Percentiles rank a stretch among this genome's conserved stretches.
These are phyloP conservation scores for Mohoua ochrocephala DNA, from an alignment of 2,113 vertebrate genomes.

Conservation along the genomic window DNA sequence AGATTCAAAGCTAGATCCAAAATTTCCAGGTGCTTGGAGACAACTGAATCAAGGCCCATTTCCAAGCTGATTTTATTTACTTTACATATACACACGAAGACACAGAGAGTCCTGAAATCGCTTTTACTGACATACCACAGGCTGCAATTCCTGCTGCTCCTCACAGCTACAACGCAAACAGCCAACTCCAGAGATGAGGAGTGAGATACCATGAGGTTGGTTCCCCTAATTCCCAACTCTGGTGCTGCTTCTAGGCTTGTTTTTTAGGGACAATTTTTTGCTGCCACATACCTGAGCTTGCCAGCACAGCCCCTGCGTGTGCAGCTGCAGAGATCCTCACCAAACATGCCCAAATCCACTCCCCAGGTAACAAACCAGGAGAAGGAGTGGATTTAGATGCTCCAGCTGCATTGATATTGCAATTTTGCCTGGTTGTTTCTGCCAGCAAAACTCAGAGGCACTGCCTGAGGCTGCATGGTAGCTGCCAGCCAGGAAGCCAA, in stretches of 20 bases:
- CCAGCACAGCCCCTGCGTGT: fast-evolving
- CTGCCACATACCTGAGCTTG: background rate
- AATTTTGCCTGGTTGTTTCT: background rate
- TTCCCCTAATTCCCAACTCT: no score
- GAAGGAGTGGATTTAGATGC: background rate
- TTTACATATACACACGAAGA: background rate
- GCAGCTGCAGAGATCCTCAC: background rate
- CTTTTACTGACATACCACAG: constrained; percentile 19
- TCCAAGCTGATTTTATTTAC: constrained; percentile 43
- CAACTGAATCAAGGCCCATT: background rate
- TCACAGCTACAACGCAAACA: background rate
- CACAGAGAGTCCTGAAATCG: background rate
- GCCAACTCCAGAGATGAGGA: background rate
- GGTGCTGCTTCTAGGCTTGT: background rate
- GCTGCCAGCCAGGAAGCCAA: background rate
- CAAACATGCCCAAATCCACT: background rate
- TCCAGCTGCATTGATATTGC: background rate
- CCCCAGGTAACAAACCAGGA: background rate
- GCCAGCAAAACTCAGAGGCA: background rate
- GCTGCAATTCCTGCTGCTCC: background rate
- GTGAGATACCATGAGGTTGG: background rate
- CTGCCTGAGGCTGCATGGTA: background rate
- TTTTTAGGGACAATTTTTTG: background rate
- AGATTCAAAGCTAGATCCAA: constrained; percentile 30
- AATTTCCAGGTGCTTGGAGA: constrained; percentile 62